A percentile compares a stretch with the other conserved stretches of the same genome.
phyloP scores from a whole-genome alignment of 2,888 invertebrate genomes.

The Morpho achilles region DNA sequence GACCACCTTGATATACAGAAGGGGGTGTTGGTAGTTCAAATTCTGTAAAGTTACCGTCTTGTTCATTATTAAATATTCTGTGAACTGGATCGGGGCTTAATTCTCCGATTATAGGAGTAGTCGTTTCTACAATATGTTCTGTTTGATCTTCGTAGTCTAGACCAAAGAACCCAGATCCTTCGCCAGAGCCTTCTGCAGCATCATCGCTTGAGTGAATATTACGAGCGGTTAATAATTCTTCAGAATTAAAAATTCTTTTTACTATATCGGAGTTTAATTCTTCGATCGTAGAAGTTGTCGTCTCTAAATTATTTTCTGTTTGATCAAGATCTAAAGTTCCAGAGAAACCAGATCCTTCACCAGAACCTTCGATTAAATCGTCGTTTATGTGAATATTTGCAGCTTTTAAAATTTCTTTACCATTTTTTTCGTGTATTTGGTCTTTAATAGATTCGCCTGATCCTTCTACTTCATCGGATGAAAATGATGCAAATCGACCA shows the following conservation, averaged over 20 bases:
- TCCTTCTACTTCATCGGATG: slow-evolving; percentile 54
- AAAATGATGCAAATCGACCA: slow-evolving; percentile 39
- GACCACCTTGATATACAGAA: slow-evolving; percentile 52
- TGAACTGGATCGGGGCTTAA: slow-evolving; percentile 48
- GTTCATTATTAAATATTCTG: slow-evolving; percentile 48
- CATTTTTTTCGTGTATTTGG: not conserved
- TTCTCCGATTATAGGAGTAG: slow-evolving; percentile 44
- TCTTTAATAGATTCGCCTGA: slow-evolving; percentile 55
- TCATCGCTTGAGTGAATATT: slow-evolving; percentile 49
- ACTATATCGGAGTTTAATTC: slow-evolving; percentile 38
- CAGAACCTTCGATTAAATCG: slow-evolving; percentile 1
- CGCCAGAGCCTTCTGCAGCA: slow-evolving; percentile 59
- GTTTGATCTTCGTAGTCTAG: slow-evolving; percentile 32
- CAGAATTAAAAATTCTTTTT: slow-evolving; percentile 36
- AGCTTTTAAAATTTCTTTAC: not conserved
- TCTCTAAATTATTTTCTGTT: slow-evolving; percentile 4
- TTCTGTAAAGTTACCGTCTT: slow-evolving; percentile 37
- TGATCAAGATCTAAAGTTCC: slow-evolving; percentile 3
- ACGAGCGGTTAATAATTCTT: slow-evolving; percentile 47
- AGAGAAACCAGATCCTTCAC: slow-evolving; percentile 11
- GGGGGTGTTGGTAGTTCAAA: slow-evolving; percentile 52
- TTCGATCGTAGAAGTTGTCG: not conserved
- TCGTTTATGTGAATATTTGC: slow-evolving; percentile 1
- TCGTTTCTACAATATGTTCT: slow-evolving; percentile 37
- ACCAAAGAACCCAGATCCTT: slow-evolving; percentile 55